Base-by-base conservation (phyloP, 2,888 invertebrate species). In the Atethmia centrago region DNA sequence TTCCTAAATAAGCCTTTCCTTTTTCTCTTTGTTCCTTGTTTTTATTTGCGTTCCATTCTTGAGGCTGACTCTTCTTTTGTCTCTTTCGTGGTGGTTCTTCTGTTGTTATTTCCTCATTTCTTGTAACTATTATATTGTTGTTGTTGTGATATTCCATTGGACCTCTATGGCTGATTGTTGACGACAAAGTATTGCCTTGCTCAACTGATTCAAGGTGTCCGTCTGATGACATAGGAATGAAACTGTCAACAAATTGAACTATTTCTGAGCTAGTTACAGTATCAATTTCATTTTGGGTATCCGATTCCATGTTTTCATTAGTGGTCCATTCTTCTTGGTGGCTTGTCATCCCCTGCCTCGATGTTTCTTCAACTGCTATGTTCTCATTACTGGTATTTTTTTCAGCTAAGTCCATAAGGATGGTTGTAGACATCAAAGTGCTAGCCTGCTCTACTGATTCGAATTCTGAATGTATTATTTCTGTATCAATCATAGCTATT, bases 1-100 rank as follows among this genome's bases (percentile, higher is more conserved):
- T 71, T 64, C 71, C 71, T 58, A 71, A 71, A 71, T 71, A 71
- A 64, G 36, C 25, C 58, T 71, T 64, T 58, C 71, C 71, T 58
- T 56, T 71, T 64, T 71, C 56, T 49, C 64, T 71, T 56, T 71
- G 21, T 21, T 21, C 49, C 10, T 10, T 49, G 51, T 51, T 51
- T 51, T 51, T 51, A 51, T 51, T 51, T 14, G 58, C 71, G 64
- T 56, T 71, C 64, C 64, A 71, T 64, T 64, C 55, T 21, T 71
- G 71, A 56, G 63, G 56, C 56, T 71, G 36, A 64, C 64, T 64
- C 58, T 64, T 64, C 61, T 64, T 71, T 64, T 71, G 70, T 63
- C 70, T 70, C 63, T 70, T 70, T 55, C 64, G 55, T 71, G 61
- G 55, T 55, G 28, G 28, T 55, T 55, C 25, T 53, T 53, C 55